Conservation (phyloP, 2,888 invertebrate species). For the Drosophila algonquin region DNA sequence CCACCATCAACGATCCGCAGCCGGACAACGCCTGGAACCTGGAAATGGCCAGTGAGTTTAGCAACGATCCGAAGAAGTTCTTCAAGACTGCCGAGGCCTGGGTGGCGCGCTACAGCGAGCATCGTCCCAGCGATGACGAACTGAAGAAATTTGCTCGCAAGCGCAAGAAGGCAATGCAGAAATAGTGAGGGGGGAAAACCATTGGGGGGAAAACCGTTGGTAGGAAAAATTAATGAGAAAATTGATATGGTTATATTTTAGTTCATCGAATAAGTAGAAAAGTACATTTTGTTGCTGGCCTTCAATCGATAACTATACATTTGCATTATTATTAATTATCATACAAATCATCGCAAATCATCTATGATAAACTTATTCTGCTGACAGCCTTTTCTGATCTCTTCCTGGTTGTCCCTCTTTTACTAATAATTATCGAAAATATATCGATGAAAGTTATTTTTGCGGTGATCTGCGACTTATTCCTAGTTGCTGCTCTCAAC, state of each 20-base stretch:
- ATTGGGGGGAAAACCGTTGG: too few species aligned
- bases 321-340: too few species aligned
- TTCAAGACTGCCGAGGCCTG: conserved; percentile 98
- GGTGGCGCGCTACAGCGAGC: conserved; percentile 98
- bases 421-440: too few species aligned
- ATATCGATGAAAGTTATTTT: too few species aligned
- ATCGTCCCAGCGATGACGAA: conserved; percentile 90
- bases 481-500: too few species aligned
- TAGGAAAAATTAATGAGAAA: background rate
- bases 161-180: conserved; percentile 29
- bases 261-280: background rate
- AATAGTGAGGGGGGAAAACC: background rate
- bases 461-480: too few species aligned
- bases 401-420: too few species aligned
- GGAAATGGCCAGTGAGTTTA: conserved; percentile 97
- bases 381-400: too few species aligned
- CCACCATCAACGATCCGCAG: conserved; percentile 98
- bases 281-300: too few species aligned
- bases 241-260: background rate
- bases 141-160: conserved; percentile 42
- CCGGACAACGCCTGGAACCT: conserved; percentile 98
- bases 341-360: too few species aligned
- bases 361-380: too few species aligned
- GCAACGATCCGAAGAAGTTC: conserved; percentile 98
- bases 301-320: too few species aligned